phyloP scores from a whole-genome alignment of 2,113 vertebrate genomes.

The Corapipo altera region DNA sequence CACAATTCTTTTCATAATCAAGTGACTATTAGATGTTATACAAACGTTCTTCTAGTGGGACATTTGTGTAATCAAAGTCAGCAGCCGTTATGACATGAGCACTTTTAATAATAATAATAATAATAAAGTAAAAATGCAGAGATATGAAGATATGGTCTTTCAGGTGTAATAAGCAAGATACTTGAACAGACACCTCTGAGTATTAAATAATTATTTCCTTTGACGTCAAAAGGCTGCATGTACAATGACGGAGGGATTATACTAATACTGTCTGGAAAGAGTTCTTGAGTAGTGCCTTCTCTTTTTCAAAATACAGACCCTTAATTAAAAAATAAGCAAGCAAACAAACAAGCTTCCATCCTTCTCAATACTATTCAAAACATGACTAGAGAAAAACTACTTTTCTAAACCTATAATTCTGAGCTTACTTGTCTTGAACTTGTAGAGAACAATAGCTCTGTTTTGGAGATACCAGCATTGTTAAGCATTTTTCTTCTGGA shows the following conservation, averaged over 20 bases:
- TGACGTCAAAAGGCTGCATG: neutral
- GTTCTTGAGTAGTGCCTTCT: neutral
- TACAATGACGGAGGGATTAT: neutral
- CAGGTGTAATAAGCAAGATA: neutral
- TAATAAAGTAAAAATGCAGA: neutral
- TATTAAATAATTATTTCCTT: neutral
- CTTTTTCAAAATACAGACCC: neutral
- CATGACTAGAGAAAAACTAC: neutral
- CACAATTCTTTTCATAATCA: neutral
- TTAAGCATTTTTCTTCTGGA: neutral
- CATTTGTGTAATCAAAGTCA: neutral
- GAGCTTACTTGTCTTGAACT: neutral
- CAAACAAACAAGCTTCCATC: neutral
- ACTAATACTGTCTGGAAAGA: neutral
- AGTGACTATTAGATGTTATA: neutral
- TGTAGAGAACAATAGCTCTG: neutral
- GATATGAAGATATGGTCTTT: neutral
- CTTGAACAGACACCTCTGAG: neutral
- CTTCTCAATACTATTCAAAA: neutral
- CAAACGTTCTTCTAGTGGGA: neutral
- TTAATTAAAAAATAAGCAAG: neutral
- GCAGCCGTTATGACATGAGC: neutral
- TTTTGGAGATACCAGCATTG: neutral
- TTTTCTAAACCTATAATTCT: neutral
- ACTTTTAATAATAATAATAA: neutral